A percentile compares a stretch with the other conserved stretches of the same genome.
Conservation (phyloP, 2,797 vertebrate genomes). For the Triplophysa yarkandensis region DNA sequence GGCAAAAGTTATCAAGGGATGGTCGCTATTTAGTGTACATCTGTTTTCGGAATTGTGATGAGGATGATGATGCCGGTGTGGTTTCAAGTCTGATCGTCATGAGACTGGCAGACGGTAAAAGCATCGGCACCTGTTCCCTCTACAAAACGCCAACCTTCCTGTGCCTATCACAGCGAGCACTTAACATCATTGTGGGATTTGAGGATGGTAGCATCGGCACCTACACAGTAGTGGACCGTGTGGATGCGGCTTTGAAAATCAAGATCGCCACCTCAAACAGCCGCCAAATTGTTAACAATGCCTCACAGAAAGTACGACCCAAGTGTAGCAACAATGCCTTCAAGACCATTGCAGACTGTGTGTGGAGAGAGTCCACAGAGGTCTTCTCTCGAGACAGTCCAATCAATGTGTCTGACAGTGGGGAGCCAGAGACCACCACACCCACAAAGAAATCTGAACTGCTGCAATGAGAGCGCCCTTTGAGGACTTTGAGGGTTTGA, state of each 20-base stretch:
- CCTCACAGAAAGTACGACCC: constrained; percentile 89
- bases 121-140: constrained; percentile 96
- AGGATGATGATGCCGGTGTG: constrained; percentile 90
- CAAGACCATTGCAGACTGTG: constrained; percentile 91
- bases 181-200: constrained; percentile 97
- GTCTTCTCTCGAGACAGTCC: constrained; percentile 98
- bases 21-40: constrained; percentile 97
- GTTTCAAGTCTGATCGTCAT: constrained; percentile 95
- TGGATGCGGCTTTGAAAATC: constrained; percentile 96
- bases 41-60: constrained; percentile 88
- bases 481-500: constrained; percentile 60
- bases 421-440: constrained; percentile 89
- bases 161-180: constrained; percentile 91
- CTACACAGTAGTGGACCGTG: constrained; percentile 96
- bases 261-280: constrained; percentile 99
- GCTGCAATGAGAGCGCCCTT: constrained; percentile 81
- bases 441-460: constrained; percentile 93
- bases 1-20: constrained; percentile 91
- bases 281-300: constrained; percentile 94
- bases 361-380: constrained; percentile 97
- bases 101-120: constrained; percentile 98
- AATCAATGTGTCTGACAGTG: constrained; percentile 91
- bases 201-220: constrained; percentile 98
- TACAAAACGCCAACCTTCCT: constrained; percentile 98
- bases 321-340: constrained; percentile 90